A percentile compares a stretch with the other conserved stretches of the same genome.
These are phyloP conservation scores for Aromia moschata DNA, from an alignment of 2,888 invertebrate genomes.

Conservation along the genomic window DNA sequence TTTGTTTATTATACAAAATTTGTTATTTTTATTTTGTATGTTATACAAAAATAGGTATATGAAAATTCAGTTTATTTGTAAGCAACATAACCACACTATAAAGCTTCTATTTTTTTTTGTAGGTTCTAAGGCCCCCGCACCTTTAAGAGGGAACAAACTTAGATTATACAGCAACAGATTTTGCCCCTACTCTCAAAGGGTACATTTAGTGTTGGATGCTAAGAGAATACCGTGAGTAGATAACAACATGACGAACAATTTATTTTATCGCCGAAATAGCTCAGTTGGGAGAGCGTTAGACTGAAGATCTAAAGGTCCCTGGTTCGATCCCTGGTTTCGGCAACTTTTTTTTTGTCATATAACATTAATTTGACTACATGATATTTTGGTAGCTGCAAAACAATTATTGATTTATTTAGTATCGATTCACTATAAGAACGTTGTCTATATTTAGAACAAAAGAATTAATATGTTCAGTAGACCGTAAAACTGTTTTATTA, in stretches of 20 bases:
- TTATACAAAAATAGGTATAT: too few species aligned
- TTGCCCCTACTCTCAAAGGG: slow-evolving; percentile 84
- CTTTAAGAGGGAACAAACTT: slow-evolving; percentile 69
- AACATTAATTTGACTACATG: too few species aligned
- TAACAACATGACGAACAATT: not conserved
- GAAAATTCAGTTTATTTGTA: too few species aligned
- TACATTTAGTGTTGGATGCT: slow-evolving; percentile 78
- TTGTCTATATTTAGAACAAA: not conserved
- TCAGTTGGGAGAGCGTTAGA: slow-evolving; percentile 85
- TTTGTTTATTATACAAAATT: too few species aligned
- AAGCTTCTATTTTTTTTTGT: slow-evolving; percentile 43
- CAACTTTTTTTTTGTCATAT: slow-evolving; percentile 56
- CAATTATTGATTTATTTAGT: too few species aligned
- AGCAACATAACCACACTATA: too few species aligned
- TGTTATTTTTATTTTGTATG: too few species aligned
- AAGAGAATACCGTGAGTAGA: slow-evolving; percentile 74
- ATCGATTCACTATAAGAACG: not conserved
- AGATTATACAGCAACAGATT: slow-evolving; percentile 85
- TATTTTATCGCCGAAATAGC: slow-evolving; percentile 72
- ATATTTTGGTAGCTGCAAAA: too few species aligned
- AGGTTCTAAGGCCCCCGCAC: slow-evolving; percentile 75
- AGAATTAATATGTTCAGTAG: not conserved
- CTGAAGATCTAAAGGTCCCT: slow-evolving; percentile 78
- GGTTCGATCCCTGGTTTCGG: slow-evolving; percentile 78
- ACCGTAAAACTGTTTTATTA: not conserved